These are phyloP conservation scores for Notoglanidium macrostoma DNA, from an alignment of 2,797 vertebrate genomes.

Conservation along the genomic window DNA sequence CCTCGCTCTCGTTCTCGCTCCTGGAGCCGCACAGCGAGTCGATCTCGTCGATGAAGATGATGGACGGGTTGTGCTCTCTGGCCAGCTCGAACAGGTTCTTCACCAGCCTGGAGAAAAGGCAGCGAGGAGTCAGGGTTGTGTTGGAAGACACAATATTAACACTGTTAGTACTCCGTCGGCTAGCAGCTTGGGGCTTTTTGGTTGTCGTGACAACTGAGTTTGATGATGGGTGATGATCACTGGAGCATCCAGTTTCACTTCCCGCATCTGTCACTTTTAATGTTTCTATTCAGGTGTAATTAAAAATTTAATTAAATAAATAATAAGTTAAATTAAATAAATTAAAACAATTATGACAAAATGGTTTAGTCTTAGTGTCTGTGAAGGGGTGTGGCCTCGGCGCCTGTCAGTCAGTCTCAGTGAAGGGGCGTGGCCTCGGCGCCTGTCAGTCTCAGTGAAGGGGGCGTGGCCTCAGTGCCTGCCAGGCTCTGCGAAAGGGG, in stretches of 20 bases:
- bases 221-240: not conserved
- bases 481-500: too few relatives aligned
- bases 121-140: not conserved
- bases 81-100: constrained; percentile 96
- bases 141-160: not conserved
- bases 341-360: not conserved
- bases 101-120: constrained; percentile 79
- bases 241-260: not conserved
- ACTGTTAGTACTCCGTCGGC: too few relatives aligned
- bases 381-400: not conserved
- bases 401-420: not conserved
- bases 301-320: too few relatives aligned
- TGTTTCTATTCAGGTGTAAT: not conserved
- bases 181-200: not conserved
- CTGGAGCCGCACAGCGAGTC: constrained; percentile 95
- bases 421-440: not conserved
- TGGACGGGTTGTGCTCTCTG: constrained; percentile 94
- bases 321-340: too few relatives aligned
- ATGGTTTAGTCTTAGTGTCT: not conserved
- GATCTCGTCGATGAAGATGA: constrained; percentile 98
- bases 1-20: constrained; percentile 98
- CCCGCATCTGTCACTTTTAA: not conserved
- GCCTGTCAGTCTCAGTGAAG: not conserved
- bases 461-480: too few relatives aligned
- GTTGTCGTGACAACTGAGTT: not conserved